Evolutionary conservation across 1,140 invertebrate genomes (phyloP).

Genomic region (Lordiphosa stackelbergi): DNA sequence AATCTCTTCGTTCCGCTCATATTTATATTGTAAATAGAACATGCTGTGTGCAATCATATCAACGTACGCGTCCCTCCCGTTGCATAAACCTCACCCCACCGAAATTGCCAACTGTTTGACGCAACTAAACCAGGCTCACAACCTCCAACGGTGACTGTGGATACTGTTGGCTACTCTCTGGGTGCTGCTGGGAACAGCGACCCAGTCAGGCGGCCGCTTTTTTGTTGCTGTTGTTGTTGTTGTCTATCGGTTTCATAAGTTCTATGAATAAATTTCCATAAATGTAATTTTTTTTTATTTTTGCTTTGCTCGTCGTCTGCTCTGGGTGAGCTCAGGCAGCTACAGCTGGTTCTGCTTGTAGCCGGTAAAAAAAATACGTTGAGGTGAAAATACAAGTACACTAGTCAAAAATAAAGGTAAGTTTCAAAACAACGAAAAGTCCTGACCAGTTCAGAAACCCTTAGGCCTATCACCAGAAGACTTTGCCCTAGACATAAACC

Average conservation of each 20-base stretch:
- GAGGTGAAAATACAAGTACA: constrained; percentile 39
- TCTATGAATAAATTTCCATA: constrained; percentile 77
- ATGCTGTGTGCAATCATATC: constrained; percentile 51
- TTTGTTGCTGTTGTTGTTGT: constrained; percentile 56
- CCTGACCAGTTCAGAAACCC: no score
- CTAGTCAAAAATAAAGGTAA: background rate
- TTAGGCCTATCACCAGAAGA: no score
- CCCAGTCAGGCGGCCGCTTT: constrained; percentile 67
- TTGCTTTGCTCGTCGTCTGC: constrained; percentile 50
- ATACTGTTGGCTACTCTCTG: background rate
- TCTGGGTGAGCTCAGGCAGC: constrained; percentile 36
- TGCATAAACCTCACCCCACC: constrained; percentile 35
- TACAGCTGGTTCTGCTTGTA: constrained; percentile 43
- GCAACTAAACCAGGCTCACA: constrained; percentile 71
- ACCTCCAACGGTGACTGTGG: constrained; percentile 48
- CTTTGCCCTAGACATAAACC: no score
- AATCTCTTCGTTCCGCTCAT: constrained; percentile 34
- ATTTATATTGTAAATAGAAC: constrained; percentile 53
- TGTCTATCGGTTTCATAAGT: constrained; percentile 74
- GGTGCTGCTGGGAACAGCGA: constrained; percentile 21
- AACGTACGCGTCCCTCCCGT: constrained; percentile 22
- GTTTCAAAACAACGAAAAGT: no score
- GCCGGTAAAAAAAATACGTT: constrained; percentile 27
- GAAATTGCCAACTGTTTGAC: constrained; percentile 59
- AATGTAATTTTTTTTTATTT: constrained; percentile 52